Base-by-base conservation (phyloP, 2,797 vertebrate species). In the Hephaestus fuliginosus region DNA sequence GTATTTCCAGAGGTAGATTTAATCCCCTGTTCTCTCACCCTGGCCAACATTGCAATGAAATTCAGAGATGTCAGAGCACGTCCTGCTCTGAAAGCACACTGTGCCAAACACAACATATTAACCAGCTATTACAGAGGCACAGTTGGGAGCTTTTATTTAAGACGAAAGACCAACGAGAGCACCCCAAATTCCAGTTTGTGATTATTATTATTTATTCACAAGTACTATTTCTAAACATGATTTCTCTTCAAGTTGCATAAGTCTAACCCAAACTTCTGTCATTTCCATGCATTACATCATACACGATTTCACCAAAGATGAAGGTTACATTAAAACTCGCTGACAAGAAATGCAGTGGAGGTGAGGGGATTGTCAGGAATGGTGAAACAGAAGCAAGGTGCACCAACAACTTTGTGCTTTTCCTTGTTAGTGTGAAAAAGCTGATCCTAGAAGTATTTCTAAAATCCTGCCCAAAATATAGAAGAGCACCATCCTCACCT, bases 261-360 rank as follows among this genome's bases (percentile, higher is more conserved):
- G 55, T 46, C 25, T 5, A 22, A 67, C 53, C 36, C 20, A 9
- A 51, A 72, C 65, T 44, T 69, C n/a, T 49, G 55, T 68, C 12
- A 49, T 90, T 88, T 81, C 76, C 52, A 9, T 25, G 57, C 18
- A 36, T 85, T 91, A 75, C 86, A 85, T 88, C 83, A 90, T 36
- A 9, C 18, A 52, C n/a, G 30, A 11, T 69, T 49, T 53, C 51
- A 65, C 62, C 11, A 71, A 73, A 65, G 72, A n/a, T 74, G 55
- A 74, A 9, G 55, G 39, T 64, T 62, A 46, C 7, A 63, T 57
- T 28, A 61, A 74, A 84, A 80, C 36, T 58, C 5, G 6, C 17
- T 3, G 63, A 68, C 44, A 60, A 76, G 61, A 83, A 86, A 77
- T 22, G 53, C 39, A 25, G 69, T 28, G 64, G 62, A 82, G 51